These are phyloP conservation scores for Nyctalus aviator DNA, from an alignment of 2,797 vertebrate genomes.

Conservation along the genomic window DNA sequence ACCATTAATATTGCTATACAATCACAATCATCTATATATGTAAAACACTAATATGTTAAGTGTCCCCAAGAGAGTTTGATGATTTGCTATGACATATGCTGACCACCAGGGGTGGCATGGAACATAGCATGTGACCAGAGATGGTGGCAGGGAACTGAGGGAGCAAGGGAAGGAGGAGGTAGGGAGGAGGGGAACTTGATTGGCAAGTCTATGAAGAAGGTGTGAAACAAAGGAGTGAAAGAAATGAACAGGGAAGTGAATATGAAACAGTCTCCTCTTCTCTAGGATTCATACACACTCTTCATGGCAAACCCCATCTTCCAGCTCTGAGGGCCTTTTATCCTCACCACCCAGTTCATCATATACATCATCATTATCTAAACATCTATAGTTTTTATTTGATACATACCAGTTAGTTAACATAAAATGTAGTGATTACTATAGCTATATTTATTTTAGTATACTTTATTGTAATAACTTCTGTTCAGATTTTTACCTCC, in stretches of 20 bases:
- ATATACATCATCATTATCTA: background rate
- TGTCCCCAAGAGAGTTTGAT: too few species aligned
- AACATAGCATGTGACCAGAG: too few species aligned
- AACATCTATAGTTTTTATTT: background rate
- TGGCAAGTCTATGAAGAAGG: background rate
- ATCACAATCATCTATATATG: background rate
- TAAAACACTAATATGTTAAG: too few species aligned
- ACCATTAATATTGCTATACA: background rate
- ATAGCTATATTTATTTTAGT: background rate
- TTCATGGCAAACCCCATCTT: background rate
- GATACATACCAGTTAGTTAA: background rate
- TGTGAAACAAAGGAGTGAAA: background rate
- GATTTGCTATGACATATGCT: too few species aligned
- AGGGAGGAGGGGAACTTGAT: too few species aligned
- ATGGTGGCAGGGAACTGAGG: too few species aligned
- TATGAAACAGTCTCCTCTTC: background rate
- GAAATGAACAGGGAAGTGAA: background rate
- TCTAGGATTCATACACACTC: background rate
- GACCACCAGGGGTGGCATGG: too few species aligned
- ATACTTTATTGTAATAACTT: background rate
- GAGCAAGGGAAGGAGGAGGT: too few species aligned
- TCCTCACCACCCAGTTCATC: background rate
- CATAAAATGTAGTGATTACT: background rate
- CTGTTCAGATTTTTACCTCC: slow-evolving; percentile 10
- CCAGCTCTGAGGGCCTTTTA: background rate